Percentiles rank a stretch among this genome's conserved stretches.
Conservation (phyloP, 1,140 invertebrate species). For the Drosophila saltans region DNA sequence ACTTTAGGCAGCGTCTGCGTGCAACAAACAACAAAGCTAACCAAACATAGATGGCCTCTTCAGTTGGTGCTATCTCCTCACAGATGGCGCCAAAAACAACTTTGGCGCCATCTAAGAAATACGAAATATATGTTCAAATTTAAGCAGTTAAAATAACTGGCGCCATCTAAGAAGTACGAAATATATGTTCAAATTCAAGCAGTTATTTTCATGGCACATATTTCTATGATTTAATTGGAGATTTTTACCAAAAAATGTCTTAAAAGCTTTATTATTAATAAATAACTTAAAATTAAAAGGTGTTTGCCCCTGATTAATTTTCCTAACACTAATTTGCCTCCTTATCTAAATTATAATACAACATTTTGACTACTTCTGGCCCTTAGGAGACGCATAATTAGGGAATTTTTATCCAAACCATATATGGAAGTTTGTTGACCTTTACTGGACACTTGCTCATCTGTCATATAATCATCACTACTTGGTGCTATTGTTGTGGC, state of each 20-base stretch:
- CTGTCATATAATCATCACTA: conserved; percentile 54
- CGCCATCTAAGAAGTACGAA: not conserved
- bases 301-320: not conserved
- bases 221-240: not conserved
- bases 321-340: not conserved
- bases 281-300: conserved; percentile 2
- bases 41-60: not conserved
- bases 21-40: not conserved
- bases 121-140: too few relatives aligned
- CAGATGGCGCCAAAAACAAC: not conserved
- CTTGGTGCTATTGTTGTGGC: conserved; percentile 19
- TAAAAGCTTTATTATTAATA: conserved; percentile 9
- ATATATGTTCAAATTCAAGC: too few relatives aligned
- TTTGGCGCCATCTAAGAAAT: not conserved
- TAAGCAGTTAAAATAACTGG: too few relatives aligned
- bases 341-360: conserved; percentile 37
- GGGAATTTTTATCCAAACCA: conserved; percentile 63
- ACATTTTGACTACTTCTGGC: conserved; percentile 61
- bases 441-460: conserved; percentile 33
- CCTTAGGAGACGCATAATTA: conserved; percentile 65
- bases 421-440: conserved; percentile 60
- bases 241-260: not conserved
- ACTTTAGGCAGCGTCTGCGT: not conserved
- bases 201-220: too few relatives aligned
- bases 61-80: not conserved